These are phyloP conservation scores for Galaxias olidus DNA, from an alignment of 2,797 vertebrate species.

Conservation along the genomic window DNA sequence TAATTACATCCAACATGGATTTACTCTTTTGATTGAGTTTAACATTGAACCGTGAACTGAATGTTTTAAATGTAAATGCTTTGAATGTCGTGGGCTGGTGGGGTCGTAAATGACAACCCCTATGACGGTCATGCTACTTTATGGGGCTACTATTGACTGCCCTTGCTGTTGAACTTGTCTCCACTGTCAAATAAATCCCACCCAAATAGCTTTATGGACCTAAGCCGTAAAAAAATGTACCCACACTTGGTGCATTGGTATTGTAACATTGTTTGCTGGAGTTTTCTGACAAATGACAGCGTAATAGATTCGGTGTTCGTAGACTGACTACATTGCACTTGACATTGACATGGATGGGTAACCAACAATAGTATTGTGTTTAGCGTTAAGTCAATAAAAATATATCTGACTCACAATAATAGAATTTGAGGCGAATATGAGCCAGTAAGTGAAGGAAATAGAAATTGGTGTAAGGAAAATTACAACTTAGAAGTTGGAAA, in stretches of 20 bases:
- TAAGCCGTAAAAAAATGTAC: conserved; percentile 51
- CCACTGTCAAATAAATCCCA: conserved; percentile 63
- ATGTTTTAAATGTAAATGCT: conserved; percentile 34
- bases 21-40: conserved; percentile 43
- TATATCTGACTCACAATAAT: conserved; percentile 14
- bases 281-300: conserved; percentile 36
- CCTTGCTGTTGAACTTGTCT: conserved; percentile 71
- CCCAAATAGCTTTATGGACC: conserved; percentile 62
- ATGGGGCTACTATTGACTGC: conserved; percentile 65
- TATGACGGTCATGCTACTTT: conserved; percentile 66
- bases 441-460: too few relatives aligned
- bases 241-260: not conserved
- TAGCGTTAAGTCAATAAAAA: conserved; percentile 45
- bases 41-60: conserved; percentile 26
- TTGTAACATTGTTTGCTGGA: conserved; percentile 57
- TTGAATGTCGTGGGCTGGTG: conserved; percentile 43
- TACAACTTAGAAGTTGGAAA: too few relatives aligned
- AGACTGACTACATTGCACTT: conserved; percentile 32
- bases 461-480: too few relatives aligned
- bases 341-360: conserved; percentile 25
- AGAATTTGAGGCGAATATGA: too few relatives aligned
- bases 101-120: conserved; percentile 58
- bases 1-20: conserved; percentile 57
- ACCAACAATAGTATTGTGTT: conserved; percentile 30
- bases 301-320: conserved; percentile 57